Base-by-base conservation (phyloP, 2,113 vertebrate species). In the Dasypus novemcinctus region DNA sequence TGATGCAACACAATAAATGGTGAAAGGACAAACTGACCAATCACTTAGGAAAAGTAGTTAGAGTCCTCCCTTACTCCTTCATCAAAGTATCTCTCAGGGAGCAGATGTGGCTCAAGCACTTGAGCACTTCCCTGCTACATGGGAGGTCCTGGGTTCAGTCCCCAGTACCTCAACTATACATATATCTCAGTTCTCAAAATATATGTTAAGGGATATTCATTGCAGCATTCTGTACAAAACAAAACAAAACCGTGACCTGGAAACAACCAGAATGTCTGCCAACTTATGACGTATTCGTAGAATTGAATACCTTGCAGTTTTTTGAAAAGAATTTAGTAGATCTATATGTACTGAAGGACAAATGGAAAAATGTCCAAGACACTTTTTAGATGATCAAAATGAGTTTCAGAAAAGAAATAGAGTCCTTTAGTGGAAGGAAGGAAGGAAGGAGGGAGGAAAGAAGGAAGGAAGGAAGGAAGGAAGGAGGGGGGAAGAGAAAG, bases 381-480 rank as follows among this genome's bases (percentile, higher is more conserved):
- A n/a, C n/a, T n/a, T 90, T 90, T 72, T 46, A 81, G 31, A 64
- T 71, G 29, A 69, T 78, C 68, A 90, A 93, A 90, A 80, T 29
- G 29, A 79, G 18, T 41, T 76, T 61, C 21, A 80, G 52, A 79
- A 46, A 91, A n/a, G n/a, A 14, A n/a, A n/a, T 5, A 68, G 49
- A 94, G 72, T 92, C 33, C 4, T 9, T 41, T 79, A n/a, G n/a
- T n/a, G n/a, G n/a, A n/a, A n/a, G n/a, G n/a, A n/a, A n/a, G n/a
- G n/a, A n/a, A n/a, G n/a, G n/a, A n/a, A n/a, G n/a, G n/a, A n/a
- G n/a, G n/a, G n/a, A n/a, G n/a, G n/a, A n/a, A n/a, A n/a, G n/a
- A n/a, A n/a, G n/a, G n/a, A n/a, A n/a, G n/a, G n/a, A n/a, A 57
- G n/a, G n/a, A n/a, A n/a, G n/a, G n/a, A n/a, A n/a, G n/a, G n/a